phyloP scores from a whole-genome alignment of 2,888 invertebrate genomes.

The Drosophila fungiperda region DNA sequence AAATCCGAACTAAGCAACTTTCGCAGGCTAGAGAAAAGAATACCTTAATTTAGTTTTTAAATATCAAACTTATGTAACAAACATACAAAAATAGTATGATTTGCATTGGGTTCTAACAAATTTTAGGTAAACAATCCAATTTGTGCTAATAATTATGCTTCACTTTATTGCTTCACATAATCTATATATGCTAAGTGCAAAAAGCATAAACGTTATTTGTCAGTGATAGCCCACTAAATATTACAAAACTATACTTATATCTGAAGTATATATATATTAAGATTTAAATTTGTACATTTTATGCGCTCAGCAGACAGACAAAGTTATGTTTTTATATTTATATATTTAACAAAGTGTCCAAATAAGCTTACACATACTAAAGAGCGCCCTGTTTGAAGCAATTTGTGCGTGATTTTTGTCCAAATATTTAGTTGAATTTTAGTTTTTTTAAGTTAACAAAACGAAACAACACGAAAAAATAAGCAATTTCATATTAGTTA shows the following conservation, averaged over 20 bases:
- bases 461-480: constrained; percentile 16
- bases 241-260: constrained; percentile 41
- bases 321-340: constrained; percentile 50
- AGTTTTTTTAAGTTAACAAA: constrained; percentile 38
- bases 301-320: constrained; percentile 49
- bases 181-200: constrained; percentile 21
- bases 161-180: constrained; percentile 47
- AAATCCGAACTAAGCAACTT: constrained; percentile 40
- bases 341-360: constrained; percentile 47
- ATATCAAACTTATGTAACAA: constrained; percentile 23
- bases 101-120: constrained; percentile 19
- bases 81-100: constrained; percentile 1
- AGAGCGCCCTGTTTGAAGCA: constrained; percentile 54
- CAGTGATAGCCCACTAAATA: constrained; percentile 71
- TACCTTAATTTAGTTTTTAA: constrained; percentile 57
- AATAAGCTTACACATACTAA: constrained; percentile 44
- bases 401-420: constrained; percentile 74
- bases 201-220: constrained; percentile 60
- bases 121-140: constrained; percentile 29
- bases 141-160: constrained; percentile 55
- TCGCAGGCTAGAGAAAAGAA: constrained; percentile 39
- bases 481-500: constrained; percentile 60
- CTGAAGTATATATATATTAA: constrained; percentile 42
- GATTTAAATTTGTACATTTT: constrained; percentile 69
- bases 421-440: constrained; percentile 72